Conservation (phyloP, 1,140 invertebrate species). For the Drosophila lacertosa region DNA sequence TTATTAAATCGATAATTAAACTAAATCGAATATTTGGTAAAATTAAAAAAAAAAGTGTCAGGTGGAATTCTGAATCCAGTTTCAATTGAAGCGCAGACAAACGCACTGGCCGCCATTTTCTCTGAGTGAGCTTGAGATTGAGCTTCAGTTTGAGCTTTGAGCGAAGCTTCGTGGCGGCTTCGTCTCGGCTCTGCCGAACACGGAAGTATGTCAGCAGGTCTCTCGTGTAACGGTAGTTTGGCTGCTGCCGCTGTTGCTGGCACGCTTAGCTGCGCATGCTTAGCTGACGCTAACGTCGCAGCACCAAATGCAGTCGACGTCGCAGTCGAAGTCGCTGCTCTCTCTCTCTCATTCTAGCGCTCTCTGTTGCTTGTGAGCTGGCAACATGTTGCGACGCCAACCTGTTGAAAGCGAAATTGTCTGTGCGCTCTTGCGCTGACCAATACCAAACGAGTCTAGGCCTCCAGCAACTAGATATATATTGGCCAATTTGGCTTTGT, state of each 20-base stretch:
- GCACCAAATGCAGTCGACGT: slow-evolving; percentile 9
- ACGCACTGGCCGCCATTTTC: slow-evolving; percentile 20
- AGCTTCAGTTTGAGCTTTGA: slow-evolving; percentile 33
- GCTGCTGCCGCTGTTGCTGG: slow-evolving; percentile 43
- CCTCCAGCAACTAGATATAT: slow-evolving; percentile 18
- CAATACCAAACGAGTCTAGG: slow-evolving; percentile 53
- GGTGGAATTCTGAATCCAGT: slow-evolving; percentile 7
- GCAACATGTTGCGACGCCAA: slow-evolving; percentile 77
- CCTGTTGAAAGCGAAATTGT: slow-evolving; percentile 84
- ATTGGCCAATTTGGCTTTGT: slow-evolving; percentile 34
- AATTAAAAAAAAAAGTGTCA: too few species aligned
- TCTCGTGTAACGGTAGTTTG: slow-evolving; percentile 83
- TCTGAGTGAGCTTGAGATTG: slow-evolving; percentile 32
- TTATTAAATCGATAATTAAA: too few species aligned
- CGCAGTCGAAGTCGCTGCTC: slow-evolving; percentile 1
- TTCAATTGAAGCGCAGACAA: slow-evolving; percentile 7
- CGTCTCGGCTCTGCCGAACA: slow-evolving; percentile 68
- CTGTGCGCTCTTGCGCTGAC: slow-evolving; percentile 59
- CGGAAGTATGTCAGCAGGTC: slow-evolving; percentile 84
- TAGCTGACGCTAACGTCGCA: slow-evolving; percentile 54
- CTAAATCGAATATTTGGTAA: too few species aligned
- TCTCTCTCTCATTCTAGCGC: slow-evolving; percentile 36
- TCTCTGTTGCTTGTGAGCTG: slow-evolving; percentile 49
- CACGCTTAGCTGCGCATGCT: slow-evolving; percentile 77
- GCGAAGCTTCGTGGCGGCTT: slow-evolving; percentile 23